Conservation (phyloP, 2,797 vertebrate species). For the Limnodromus scolopaceus region DNA sequence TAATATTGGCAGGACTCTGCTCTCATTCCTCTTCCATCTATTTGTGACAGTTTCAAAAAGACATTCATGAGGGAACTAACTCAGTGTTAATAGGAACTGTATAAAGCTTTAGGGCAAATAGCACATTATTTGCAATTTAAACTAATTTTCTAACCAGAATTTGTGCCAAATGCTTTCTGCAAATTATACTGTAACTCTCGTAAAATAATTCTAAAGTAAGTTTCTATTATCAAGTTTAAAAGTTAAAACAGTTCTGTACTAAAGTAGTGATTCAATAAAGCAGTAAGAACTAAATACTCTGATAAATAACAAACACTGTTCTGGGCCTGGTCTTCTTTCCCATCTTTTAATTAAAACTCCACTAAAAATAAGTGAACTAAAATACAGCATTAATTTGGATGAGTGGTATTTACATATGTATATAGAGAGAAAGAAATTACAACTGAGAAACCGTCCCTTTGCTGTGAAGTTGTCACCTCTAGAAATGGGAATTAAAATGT, state of each 20-base stretch:
- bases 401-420: neutral
- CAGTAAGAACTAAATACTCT: neutral
- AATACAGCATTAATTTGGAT: neutral
- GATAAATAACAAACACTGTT: neutral
- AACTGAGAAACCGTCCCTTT: neutral
- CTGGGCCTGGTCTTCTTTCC: neutral
- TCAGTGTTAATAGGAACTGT: neutral
- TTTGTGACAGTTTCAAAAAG: neutral
- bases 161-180: neutral
- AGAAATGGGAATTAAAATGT: neutral
- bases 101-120: neutral
- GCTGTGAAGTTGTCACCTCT: neutral
- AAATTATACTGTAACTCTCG: neutral
- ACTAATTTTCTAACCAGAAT: neutral
- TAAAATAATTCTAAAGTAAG: neutral
- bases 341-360: neutral
- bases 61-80: neutral
- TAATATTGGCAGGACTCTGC: neutral
- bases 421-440: neutral
- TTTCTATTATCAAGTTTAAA: neutral
- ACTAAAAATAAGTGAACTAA: neutral
- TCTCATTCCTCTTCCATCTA: neutral
- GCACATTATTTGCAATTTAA: neutral
- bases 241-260: neutral
- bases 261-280: neutral